Evolutionary conservation across 2,888 invertebrate genomes (phyloP).

Genomic region (Notodonta dromedarius): DNA sequence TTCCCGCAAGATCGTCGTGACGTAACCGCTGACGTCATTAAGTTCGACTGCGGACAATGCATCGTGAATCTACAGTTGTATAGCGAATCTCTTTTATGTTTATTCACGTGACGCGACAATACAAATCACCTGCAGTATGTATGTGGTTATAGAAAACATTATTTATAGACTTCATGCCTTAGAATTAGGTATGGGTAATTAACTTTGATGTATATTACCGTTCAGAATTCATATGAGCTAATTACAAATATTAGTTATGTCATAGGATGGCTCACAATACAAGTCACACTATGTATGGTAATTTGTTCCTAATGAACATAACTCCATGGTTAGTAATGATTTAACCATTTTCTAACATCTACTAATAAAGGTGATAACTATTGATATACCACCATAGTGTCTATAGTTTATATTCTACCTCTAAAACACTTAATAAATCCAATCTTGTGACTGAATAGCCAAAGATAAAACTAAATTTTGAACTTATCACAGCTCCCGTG

Average conservation of each 20-base stretch:
- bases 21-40: constrained; percentile 27
- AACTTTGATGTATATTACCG: neutral
- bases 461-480: neutral
- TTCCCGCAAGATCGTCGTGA: constrained; percentile 21
- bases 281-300: neutral
- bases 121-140: neutral
- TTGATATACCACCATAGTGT: neutral
- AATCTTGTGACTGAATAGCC: neutral
- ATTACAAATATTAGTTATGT: constrained; percentile 13
- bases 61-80: constrained; percentile 22
- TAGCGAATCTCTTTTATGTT: constrained; percentile 27
- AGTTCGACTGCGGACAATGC: constrained; percentile 25
- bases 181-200: neutral
- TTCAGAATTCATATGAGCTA: constrained; percentile 29
- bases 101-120: constrained; percentile 15
- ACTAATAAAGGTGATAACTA: too few species aligned
- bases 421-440: neutral
- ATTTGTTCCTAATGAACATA: too few species aligned
- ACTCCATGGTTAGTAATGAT: too few species aligned
- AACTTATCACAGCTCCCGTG: constrained; percentile 1
- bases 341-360: too few species aligned
- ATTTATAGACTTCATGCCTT: neutral
- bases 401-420: neutral
- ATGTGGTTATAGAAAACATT: neutral
- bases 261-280: neutral